A percentile compares a stretch with the other conserved stretches of the same genome.
These are phyloP conservation scores for Sarcophilus harrisii DNA, from an alignment of 2,797 vertebrate genomes.

Conservation along the genomic window DNA sequence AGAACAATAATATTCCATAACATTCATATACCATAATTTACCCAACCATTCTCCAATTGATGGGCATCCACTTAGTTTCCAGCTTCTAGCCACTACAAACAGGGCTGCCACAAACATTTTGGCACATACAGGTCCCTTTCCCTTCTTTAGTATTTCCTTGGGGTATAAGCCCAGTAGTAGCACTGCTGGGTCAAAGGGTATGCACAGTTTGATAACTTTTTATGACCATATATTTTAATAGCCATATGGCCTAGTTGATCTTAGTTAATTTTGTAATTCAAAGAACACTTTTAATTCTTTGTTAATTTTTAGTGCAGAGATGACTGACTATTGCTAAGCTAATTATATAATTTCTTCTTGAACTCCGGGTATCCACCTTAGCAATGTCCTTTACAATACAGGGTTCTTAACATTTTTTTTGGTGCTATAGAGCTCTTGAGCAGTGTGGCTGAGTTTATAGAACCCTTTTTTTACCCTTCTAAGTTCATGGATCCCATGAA, in stretches of 20 bases:
- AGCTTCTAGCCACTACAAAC: too few species aligned
- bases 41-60: too few species aligned
- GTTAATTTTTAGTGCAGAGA: not conserved
- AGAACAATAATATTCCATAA: too few species aligned
- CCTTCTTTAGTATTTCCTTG: too few species aligned
- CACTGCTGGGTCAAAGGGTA: too few species aligned
- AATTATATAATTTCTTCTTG: not conserved
- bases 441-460: not conserved
- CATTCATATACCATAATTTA: too few species aligned
- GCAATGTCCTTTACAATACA: not conserved
- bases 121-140: too few species aligned
- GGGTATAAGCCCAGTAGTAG: too few species aligned
- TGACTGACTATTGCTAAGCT: not conserved
- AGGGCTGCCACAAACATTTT: too few species aligned
- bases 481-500: not conserved
- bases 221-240: not conserved
- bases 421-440: not conserved
- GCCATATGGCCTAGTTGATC: not conserved
- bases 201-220: too few species aligned
- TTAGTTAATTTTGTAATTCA: not conserved
- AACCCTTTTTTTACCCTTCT: not conserved
- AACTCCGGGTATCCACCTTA: not conserved
- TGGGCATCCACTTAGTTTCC: too few species aligned
- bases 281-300: not conserved
- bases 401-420: not conserved